phyloP scores from a whole-genome alignment of 1,140 invertebrate species.

The Bombus sibiricus region DNA sequence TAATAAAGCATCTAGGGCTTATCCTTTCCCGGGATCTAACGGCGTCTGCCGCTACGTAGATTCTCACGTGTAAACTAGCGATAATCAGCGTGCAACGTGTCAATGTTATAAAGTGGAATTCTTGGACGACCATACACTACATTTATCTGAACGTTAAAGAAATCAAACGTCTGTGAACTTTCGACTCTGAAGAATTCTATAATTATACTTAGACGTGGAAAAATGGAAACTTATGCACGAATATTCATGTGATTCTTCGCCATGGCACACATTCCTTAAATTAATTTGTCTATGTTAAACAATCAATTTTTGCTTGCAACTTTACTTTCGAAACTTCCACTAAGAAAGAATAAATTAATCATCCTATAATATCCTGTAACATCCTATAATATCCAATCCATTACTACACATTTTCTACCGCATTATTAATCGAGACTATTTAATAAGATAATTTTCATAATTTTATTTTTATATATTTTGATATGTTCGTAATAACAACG shows the following conservation, averaged over 20 bases:
- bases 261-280: neutral
- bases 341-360: neutral
- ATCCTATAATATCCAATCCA: no score
- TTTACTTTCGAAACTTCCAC: neutral
- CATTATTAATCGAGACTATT: no score
- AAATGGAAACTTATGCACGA: neutral
- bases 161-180: neutral
- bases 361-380: no score
- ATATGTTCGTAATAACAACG: no score
- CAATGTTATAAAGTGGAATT: conserved; percentile 29
- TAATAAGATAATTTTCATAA: no score
- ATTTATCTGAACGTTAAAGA: neutral
- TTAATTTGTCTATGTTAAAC: neutral
- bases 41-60: neutral
- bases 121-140: neutral
- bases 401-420: no score
- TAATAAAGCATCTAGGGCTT: neutral
- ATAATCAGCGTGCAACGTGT: conserved; percentile 2
- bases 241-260: neutral
- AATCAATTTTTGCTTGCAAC: neutral
- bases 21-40: neutral
- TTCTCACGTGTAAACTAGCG: neutral
- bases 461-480: no score
- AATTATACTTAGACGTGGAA: neutral
- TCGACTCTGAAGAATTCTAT: neutral